Base-by-base conservation (phyloP, 2,113 vertebrate species). In the Ophthalmotilapia sp. region DNA sequence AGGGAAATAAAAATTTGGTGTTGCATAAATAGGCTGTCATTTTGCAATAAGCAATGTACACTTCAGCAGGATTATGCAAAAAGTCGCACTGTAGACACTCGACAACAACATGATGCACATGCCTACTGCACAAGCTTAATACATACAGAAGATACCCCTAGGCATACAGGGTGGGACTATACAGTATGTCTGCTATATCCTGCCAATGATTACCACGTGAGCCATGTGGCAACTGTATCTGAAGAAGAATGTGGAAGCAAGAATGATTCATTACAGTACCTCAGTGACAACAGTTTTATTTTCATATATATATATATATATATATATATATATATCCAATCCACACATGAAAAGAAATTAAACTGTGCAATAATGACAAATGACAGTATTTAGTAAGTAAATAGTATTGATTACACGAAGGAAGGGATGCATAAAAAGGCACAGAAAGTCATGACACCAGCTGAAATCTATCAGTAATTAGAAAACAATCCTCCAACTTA, bases 11-110 rank as follows among this genome's bases (percentile, higher is more conserved):
- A 75, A 17, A 31, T 19, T 49, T 29, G 15, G 9, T 75, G 70
- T 49, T 75, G 23, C 23, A 29, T 29, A 77, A 77, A 77, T 45
- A 31, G 15, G 26, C 73, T 73, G 23, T 75, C 15, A 49, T 49
- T 75, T 1, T 75, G 70, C 9, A 49, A 75, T 29, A 75, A 49
- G 45, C 5, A 29, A 81, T 84, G 42, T 58, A 60, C 38, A 82
- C 79, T 62, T 90, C 45, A 36, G 45, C 79, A 56, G 54, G 47
- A 85, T 95, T 90, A 93, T 88, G 89, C 58, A 95, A 93, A 49
- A 42, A 81, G 82, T 65, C 13, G 21, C 83, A 40, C 53, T 11
- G 29, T 6, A 31, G 80, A 8, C 3, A 4, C 31, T 47, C 5
- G 6, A 54, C 82, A 60, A 80, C 83, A 85, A 73, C 47, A 77